Evolutionary conservation across 1,140 invertebrate genomes (phyloP), one percentile per base, ranked within the genome.

Genomic region (Zaprionus inermis): DNA sequence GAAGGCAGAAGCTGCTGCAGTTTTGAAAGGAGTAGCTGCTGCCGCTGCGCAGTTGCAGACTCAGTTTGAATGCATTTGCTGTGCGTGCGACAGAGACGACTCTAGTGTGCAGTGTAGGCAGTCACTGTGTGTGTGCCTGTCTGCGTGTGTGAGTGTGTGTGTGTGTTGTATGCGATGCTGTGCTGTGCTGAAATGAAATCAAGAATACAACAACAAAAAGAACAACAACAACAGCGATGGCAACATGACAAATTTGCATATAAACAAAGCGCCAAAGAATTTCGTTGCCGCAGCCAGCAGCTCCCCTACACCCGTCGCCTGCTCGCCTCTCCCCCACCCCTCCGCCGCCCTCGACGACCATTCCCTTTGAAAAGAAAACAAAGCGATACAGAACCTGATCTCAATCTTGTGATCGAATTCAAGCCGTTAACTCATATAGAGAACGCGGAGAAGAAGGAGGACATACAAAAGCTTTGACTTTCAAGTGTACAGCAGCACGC

Each of bases 11-110:
- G 83, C 82, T 83, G 83, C 68, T 85, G 82, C 82, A 79, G 44
- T 79, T 88, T 89, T 49, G 20, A 89, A 89, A 88, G 83, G 84
- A 88, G 83, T 89, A 89, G 83, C 84, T 70, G 76, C 78, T 61
- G 79, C 71, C 55, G 67, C 67, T 68, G 76, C 78, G 83, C 82
- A 86, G 82, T 82, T 85, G 81, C 82, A 85, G 82, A 85, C 72
- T 88, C 79, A 79, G 69, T 86, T 76, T 79, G 72, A 68, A 64
- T 86, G 78, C 81, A 83, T 80, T 82, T 86, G 82, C 79, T 59
- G 63, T 41, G 69, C 67, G 83, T 70, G 77, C 73, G 70, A 88
- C 72, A 89, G 83, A 83, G 83, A 86, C n/a, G 63, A 86, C 82
- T 82, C 64, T 86, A 86, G 63, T 36, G 36, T 34, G 41, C 18